phyloP scores from a whole-genome alignment of 2,113 vertebrate genomes.

The Nothocercus julius region DNA sequence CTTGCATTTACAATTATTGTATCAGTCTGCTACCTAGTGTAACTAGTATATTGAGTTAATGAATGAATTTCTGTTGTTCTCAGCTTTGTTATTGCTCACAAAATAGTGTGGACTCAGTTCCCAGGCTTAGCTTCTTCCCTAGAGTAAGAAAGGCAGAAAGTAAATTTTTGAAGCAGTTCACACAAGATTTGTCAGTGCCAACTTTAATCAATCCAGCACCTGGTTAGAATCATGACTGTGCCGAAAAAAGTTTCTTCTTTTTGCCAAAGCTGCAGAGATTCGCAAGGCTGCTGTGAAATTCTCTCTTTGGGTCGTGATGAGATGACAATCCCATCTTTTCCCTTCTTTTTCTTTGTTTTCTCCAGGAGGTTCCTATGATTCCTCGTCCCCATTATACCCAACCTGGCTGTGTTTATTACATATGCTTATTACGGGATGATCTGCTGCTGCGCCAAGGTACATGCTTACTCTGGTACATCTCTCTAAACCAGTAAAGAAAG shows the following conservation, averaged over 20 bases:
- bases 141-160: not conserved
- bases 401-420: constrained; percentile 94
- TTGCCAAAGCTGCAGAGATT: not conserved
- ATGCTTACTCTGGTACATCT: not conserved
- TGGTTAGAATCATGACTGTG: not conserved
- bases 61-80: not conserved
- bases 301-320: not conserved
- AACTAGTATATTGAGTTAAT: not conserved
- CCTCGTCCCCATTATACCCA: constrained; percentile 95
- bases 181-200: not conserved
- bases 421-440: constrained; percentile 93
- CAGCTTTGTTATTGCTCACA: not conserved
- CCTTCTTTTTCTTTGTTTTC: not conserved
- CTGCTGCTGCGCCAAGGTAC: constrained; percentile 94
- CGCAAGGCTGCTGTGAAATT: not conserved
- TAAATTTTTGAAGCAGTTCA: not conserved
- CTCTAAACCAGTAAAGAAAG: not conserved
- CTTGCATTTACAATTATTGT: not conserved
- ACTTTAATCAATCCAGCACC: not conserved
- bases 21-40: not conserved
- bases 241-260: not conserved
- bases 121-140: not conserved
- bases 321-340: not conserved
- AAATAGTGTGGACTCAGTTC: not conserved
- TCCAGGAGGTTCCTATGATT: constrained; percentile 97